Percentiles rank a stretch among this genome's conserved stretches.
These are phyloP conservation scores for Notamacropus eugenii DNA, from an alignment of 2,797 vertebrate species.

Conservation along the genomic window DNA sequence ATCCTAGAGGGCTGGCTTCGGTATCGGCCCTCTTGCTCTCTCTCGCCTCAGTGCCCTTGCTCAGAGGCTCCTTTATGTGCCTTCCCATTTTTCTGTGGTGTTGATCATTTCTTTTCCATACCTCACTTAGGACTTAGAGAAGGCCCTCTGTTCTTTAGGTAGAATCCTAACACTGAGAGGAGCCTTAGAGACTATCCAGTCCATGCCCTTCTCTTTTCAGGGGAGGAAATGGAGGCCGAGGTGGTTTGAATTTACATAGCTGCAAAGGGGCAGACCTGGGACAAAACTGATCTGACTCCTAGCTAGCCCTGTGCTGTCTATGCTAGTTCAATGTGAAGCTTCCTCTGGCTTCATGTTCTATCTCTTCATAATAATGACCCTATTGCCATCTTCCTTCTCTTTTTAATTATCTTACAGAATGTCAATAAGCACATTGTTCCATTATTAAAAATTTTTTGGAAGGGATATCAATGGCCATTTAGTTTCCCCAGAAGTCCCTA, in stretches of 20 bases:
- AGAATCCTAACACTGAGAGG: background rate
- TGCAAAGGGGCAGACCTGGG: background rate
- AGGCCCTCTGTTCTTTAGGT: background rate
- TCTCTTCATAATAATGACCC: background rate
- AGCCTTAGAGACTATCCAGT: background rate
- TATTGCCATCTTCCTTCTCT: background rate
- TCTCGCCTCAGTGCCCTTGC: background rate
- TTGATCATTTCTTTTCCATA: background rate
- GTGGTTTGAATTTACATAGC: background rate
- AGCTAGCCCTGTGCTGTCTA: background rate
- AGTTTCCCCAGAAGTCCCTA: background rate
- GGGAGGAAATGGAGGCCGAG: background rate
- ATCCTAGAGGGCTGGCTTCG: background rate
- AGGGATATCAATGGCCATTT: background rate
- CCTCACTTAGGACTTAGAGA: background rate
- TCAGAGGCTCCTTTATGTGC: background rate
- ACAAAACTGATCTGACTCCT: background rate
- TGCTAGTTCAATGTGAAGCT: background rate
- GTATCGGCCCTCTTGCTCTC: background rate
- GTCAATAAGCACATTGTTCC: background rate
- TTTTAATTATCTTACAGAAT: background rate
- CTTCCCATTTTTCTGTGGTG: background rate
- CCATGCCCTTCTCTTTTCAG: background rate
- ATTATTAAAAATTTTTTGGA: background rate
- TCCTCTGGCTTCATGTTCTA: background rate